These are phyloP conservation scores for Lasioglossum baleicum DNA, from an alignment of 1,140 invertebrate genomes.

Conservation along the genomic window DNA sequence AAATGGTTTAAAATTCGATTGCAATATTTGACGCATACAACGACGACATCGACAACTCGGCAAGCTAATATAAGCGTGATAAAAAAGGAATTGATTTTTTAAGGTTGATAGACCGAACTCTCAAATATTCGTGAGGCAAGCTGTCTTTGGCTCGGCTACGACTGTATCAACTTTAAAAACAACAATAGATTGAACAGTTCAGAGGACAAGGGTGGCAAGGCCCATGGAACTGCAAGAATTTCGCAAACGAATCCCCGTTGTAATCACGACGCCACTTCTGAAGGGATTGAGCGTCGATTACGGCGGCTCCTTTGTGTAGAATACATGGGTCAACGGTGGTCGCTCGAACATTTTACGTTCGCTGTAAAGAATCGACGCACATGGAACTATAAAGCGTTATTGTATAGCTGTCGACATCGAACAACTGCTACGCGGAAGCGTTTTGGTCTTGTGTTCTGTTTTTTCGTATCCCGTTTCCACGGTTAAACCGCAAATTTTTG, in stretches of 20 bases:
- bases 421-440: background rate
- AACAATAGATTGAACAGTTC: no score
- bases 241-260: background rate
- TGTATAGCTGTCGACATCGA: background rate
- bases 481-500: background rate
- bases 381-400: background rate
- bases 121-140: no score
- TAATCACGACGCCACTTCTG: background rate
- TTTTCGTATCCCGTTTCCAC: background rate
- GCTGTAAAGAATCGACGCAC: background rate
- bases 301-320: background rate
- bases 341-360: background rate
- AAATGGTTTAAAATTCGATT: no score
- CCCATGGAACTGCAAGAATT: background rate
- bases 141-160: no score
- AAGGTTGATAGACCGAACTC: no score
- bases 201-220: no score
- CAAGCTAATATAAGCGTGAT: no score
- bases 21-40: no score
- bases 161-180: no score
- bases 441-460: background rate
- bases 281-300: background rate
- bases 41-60: no score
- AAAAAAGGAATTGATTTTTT: no score
- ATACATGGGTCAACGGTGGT: background rate